These are phyloP conservation scores for Epinephelus fuscoguttatus DNA, from an alignment of 2,113 vertebrate genomes.

Conservation along the genomic window DNA sequence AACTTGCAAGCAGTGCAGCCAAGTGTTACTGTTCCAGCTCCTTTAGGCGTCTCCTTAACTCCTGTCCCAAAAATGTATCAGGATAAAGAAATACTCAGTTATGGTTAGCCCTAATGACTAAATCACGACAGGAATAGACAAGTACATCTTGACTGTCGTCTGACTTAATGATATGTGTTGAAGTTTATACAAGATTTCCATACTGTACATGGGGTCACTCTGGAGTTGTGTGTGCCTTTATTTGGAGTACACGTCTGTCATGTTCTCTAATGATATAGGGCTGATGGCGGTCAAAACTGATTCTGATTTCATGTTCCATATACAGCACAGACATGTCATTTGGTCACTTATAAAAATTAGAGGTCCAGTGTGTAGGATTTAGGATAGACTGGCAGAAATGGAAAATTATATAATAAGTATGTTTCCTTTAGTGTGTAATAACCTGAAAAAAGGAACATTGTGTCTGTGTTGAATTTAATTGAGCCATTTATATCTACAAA, in stretches of 20 bases:
- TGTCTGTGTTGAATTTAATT: too few relatives aligned
- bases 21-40: constrained; percentile 39
- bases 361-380: too few relatives aligned
- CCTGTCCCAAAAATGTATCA: constrained; percentile 45
- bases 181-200: constrained; percentile 64
- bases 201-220: constrained; percentile 16
- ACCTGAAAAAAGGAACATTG: too few relatives aligned
- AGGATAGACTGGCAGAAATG: too few relatives aligned
- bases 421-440: too few relatives aligned
- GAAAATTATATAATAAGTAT: too few relatives aligned
- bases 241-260: constrained; percentile 26
- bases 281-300: constrained; percentile 7
- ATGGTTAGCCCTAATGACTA: constrained; percentile 53
- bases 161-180: constrained; percentile 66
- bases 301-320: constrained; percentile 40
- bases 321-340: constrained; percentile 39
- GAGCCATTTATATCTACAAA: too few relatives aligned
- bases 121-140: constrained; percentile 58
- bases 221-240: constrained; percentile 53
- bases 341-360: constrained; percentile 16
- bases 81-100: constrained; percentile 47
- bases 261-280: constrained; percentile 39
- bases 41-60: constrained; percentile 44
- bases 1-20: constrained; percentile 13
- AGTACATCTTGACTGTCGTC: constrained; percentile 45